Percentiles rank a stretch among this genome's conserved stretches.
These are phyloP conservation scores for Dynastes maya DNA, from an alignment of 2,888 invertebrate species.

Conservation along the genomic window DNA sequence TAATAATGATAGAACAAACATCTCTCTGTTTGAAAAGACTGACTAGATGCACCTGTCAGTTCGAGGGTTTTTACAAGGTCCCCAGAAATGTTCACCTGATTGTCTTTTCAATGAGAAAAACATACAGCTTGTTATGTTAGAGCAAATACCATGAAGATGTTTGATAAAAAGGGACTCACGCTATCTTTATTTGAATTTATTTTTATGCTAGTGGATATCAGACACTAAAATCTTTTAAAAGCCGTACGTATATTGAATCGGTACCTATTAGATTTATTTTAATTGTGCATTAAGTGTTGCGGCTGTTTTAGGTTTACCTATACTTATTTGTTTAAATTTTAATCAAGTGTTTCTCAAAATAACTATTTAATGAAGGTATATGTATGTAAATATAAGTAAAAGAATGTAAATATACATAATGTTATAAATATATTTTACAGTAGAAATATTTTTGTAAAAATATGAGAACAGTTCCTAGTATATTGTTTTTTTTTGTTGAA, in stretches of 20 bases:
- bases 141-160: conserved; percentile 43
- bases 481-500: conserved; percentile 50
- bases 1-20: conserved; percentile 61
- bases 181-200: conserved; percentile 42
- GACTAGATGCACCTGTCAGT: conserved; percentile 57
- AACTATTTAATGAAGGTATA: conserved; percentile 36
- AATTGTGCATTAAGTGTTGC: conserved; percentile 38
- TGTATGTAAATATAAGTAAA: conserved; percentile 36
- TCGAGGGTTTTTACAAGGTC: conserved; percentile 25
- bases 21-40: conserved; percentile 48
- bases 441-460: conserved; percentile 52
- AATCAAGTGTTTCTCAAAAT: conserved; percentile 22
- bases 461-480: conserved; percentile 51
- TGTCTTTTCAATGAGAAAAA: conserved; percentile 38
- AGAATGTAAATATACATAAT: conserved; percentile 35
- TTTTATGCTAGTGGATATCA: conserved; percentile 41
- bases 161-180: conserved; percentile 56
- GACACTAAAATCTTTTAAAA: conserved; percentile 47
- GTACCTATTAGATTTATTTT: conserved; percentile 17
- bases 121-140: conserved; percentile 42
- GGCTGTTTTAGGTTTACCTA: conserved; percentile 37
- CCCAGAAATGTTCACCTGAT: conserved; percentile 39
- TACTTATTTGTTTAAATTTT: conserved; percentile 40
- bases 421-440: conserved; percentile 51
- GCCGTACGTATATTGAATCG: conserved; percentile 26